A percentile compares a stretch with the other conserved stretches of the same genome.
These are phyloP conservation scores for Pangasius djambal DNA, from an alignment of 2,797 vertebrate species.

Conservation along the genomic window DNA sequence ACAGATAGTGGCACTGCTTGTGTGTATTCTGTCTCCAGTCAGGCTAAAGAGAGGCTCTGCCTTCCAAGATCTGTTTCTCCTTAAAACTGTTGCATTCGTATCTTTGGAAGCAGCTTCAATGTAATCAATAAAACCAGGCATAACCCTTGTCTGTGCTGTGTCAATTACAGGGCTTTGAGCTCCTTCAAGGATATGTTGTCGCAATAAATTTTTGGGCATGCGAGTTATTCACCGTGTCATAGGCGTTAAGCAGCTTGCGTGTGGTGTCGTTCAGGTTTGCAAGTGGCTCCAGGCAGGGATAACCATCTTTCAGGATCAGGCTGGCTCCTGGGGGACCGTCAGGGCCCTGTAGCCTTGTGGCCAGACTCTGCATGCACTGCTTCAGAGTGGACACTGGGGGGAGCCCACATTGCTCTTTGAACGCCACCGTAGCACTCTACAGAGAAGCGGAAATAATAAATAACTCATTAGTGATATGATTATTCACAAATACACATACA, in stretches of 20 bases:
- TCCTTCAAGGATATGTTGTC: not conserved
- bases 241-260: conserved; percentile 87
- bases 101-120: not conserved
- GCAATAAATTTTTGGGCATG: not conserved
- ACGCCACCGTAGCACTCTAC: conserved; percentile 85
- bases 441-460: conserved; percentile 22
- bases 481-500: conserved; percentile 14
- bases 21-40: not conserved
- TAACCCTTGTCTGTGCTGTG: not conserved
- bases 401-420: conserved; percentile 97
- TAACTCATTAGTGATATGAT: not conserved
- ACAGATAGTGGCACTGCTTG: not conserved
- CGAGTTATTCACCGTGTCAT: conserved; percentile 82
- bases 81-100: not conserved
- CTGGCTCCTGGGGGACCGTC: conserved; percentile 82
- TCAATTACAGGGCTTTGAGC: not conserved
- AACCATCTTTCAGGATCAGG: conserved; percentile 86
- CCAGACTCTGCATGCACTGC: conserved; percentile 94
- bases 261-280: conserved; percentile 81
- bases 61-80: not conserved
- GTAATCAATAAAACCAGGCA: not conserved
- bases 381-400: conserved; percentile 91
- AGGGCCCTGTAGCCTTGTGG: conserved; percentile 82
- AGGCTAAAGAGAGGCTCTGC: not conserved
- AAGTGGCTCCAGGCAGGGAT: conserved; percentile 88